Conservation (phyloP, 2,888 invertebrate species). For the Leptopilina drosophilae region DNA sequence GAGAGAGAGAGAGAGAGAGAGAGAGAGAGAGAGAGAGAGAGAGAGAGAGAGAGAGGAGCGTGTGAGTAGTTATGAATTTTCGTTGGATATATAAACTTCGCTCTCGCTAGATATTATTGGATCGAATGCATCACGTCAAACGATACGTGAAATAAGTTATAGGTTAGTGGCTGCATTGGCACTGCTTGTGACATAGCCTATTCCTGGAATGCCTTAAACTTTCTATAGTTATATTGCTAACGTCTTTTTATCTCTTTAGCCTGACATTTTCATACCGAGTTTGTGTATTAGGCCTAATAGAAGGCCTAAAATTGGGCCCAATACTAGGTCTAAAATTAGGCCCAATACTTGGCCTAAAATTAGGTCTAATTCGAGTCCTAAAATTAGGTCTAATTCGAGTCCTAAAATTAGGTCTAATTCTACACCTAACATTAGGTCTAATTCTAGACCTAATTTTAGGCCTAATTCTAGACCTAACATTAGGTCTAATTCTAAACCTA, state of each 20-base stretch:
- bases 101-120: constrained; percentile 75
- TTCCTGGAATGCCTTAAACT: constrained; percentile 72
- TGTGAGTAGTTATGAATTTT: constrained; percentile 66
- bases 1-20: constrained; percentile 40
- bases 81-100: constrained; percentile 50
- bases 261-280: constrained; percentile 7
- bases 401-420: no score
- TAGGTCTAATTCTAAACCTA: no score
- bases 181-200: constrained; percentile 76
- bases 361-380: no score
- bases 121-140: constrained; percentile 78
- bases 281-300: neutral
- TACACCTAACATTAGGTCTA: no score
- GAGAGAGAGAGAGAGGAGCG: constrained; percentile 41
- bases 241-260: constrained; percentile 40
- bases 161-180: constrained; percentile 78
- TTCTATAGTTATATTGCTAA: constrained; percentile 58
- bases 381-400: no score
- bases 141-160: constrained; percentile 78
- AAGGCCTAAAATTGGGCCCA: no score
- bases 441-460: no score
- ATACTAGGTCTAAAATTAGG: no score
- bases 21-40: constrained; percentile 42
- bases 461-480: no score
- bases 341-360: no score